Evolutionary conservation across 2,797 vertebrate species (phyloP), one percentile per base, ranked within the genome.

Genomic region (Heliangelus exortis): DNA sequence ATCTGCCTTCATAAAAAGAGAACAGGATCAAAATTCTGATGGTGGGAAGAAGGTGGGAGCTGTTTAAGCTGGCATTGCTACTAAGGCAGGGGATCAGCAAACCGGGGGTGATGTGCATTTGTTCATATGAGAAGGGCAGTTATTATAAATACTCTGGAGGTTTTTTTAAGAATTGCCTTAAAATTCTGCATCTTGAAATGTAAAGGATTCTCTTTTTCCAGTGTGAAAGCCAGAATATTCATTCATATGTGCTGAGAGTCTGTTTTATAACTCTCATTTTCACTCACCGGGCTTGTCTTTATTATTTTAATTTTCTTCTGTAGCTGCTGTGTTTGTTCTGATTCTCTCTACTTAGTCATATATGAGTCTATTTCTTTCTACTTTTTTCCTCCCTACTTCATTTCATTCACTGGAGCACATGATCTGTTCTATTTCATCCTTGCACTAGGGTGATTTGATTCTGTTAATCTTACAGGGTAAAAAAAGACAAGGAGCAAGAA

Each of bases 231-330:
- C 57, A 71, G 68, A 80, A 14, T 12, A 43, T 80, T 92, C 57
- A 90, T 92, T 93, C 47, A 85, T 65, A 41, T 58, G 10, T 87
- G 59, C 41, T 78, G 34, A 77, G 25, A 65, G 19, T 81, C 54
- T 82, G 50, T 93, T 94, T 95, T 63, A 54, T 83, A 95, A 90
- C 74, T 84, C 72, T 48, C 18, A 77, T 90, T 95, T 87, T 90
- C 69, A 85, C 66, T 82, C 23, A 34, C 55, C 67, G 33, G n/a
- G 31, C 51, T 86, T 78, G 29, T 77, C 45, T 81, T 66, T 50
- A n/a, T 72, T 95, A 71, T 95, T 94, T 90, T 21, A 77, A 41
- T 82, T 72, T 87, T 87, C 53, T 75, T 90, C 47, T 80, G 5
- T 82, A 74, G 41, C 71, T 95, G 29, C 63, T 87, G 7, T 69